phyloP scores from a whole-genome alignment of 2,113 vertebrate genomes.

The Cottus gobio region DNA sequence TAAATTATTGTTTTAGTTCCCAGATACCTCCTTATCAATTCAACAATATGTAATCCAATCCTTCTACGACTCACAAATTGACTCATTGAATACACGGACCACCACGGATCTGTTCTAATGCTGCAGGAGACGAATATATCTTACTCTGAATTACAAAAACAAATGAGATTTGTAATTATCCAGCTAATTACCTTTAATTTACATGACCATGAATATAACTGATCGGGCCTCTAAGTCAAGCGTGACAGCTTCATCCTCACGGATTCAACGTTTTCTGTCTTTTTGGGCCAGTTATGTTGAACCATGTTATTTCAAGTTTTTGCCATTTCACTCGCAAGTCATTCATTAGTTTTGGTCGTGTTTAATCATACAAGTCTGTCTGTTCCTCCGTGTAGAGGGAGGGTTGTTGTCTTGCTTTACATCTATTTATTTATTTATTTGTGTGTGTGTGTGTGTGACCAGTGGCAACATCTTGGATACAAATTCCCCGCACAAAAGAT shows the following conservation, averaged over 20 bases:
- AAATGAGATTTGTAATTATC: neutral
- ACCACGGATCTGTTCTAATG: neutral
- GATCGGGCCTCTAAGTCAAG: neutral
- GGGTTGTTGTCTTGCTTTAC: conserved; percentile 37
- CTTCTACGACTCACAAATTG: neutral
- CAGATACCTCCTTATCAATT: too few species aligned
- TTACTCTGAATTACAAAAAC: neutral
- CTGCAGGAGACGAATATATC: neutral
- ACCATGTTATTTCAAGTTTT: neutral
- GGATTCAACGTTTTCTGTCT: neutral
- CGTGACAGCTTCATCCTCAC: neutral
- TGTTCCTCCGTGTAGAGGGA: neutral
- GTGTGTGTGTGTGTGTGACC: conserved; percentile 1
- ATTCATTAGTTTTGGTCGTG: neutral
- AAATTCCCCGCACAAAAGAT: conserved; percentile 54
- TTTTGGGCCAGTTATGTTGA: neutral
- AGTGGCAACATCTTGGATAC: conserved; percentile 2
- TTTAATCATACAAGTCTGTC: neutral
- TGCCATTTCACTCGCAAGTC: neutral
- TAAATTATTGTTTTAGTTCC: too few species aligned
- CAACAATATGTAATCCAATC: neutral
- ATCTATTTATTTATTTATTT: conserved; percentile 21
- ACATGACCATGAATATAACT: conserved; percentile 8
- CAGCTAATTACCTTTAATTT: conserved; percentile 8
- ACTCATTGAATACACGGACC: neutral